Percentiles rank a stretch among this genome's conserved stretches.
phyloP scores from a whole-genome alignment of 2,888 invertebrate species.

The Hoplodrina blanda region DNA sequence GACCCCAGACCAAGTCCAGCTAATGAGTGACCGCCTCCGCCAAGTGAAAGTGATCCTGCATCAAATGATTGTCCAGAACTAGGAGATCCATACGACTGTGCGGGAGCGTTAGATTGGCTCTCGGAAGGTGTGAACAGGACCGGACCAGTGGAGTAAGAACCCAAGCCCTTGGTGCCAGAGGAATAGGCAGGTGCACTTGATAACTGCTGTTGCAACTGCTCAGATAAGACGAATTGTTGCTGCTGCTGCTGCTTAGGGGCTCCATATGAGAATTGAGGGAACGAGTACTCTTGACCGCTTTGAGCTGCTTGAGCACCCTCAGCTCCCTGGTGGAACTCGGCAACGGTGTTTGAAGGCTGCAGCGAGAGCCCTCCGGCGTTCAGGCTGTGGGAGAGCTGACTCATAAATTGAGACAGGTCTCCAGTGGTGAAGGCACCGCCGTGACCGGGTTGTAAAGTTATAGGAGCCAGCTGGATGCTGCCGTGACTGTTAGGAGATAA shows the following conservation, averaged over 20 bases:
- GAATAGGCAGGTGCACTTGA: conserved; percentile 81
- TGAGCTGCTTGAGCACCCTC: conserved; percentile 70
- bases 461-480: conserved; percentile 81
- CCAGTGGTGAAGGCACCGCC: conserved; percentile 74
- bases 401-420: conserved; percentile 85
- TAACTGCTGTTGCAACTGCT: conserved; percentile 75
- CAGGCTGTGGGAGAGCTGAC: conserved; percentile 81
- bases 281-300: conserved; percentile 69
- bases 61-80: conserved; percentile 71
- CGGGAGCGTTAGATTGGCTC: conserved; percentile 69
- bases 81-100: conserved; percentile 72
- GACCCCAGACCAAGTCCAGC: conserved; percentile 58
- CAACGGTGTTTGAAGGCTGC: conserved; percentile 76
- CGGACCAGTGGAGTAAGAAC: conserved; percentile 86
- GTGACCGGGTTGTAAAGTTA: conserved; percentile 80
- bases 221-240: conserved; percentile 76
- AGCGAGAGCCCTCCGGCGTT: conserved; percentile 80
- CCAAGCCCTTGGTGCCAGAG: conserved; percentile 83
- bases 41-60: conserved; percentile 56
- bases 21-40: conserved; percentile 70
- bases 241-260: conserved; percentile 75
- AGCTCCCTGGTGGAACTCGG: conserved; percentile 76
- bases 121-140: conserved; percentile 83
- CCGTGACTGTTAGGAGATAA: conserved; percentile 78
- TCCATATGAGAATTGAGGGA: conserved; percentile 78